Percentiles rank a stretch among this genome's conserved stretches.
These are phyloP conservation scores for Rhodinocichla rosea DNA, from an alignment of 2,113 vertebrate species.

Conservation along the genomic window DNA sequence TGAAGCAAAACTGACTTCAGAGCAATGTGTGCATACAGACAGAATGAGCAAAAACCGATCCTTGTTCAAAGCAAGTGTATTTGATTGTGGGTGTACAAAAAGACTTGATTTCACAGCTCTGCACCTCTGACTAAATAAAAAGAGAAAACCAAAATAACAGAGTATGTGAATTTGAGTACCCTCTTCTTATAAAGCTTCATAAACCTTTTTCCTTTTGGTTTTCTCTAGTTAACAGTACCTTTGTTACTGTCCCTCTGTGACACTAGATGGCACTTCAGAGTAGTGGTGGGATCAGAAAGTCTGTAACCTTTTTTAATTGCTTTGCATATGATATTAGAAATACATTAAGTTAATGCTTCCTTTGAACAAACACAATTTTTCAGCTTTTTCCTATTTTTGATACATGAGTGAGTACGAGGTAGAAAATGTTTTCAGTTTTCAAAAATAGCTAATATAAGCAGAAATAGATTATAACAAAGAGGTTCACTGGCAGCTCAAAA, in stretches of 20 bases:
- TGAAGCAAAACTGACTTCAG: neutral
- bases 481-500: neutral
- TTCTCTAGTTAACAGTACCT: neutral
- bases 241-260: neutral
- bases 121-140: neutral
- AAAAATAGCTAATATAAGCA: neutral
- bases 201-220: neutral
- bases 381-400: neutral
- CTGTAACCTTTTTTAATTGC: neutral
- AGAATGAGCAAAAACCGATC: neutral
- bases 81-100: neutral
- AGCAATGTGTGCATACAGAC: neutral
- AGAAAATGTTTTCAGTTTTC: neutral
- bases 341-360: neutral
- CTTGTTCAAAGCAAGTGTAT: neutral
- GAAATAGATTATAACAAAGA: neutral
- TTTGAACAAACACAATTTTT: neutral
- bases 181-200: neutral
- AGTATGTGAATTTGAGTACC: neutral
- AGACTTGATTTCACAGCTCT: neutral
- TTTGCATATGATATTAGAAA: neutral
- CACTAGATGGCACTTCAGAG: conserved; percentile 61
- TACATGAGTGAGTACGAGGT: neutral
- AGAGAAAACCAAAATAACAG: neutral
- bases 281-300: neutral